Conservation (phyloP, 2,797 vertebrate genomes). For the Anas bahamensis region DNA sequence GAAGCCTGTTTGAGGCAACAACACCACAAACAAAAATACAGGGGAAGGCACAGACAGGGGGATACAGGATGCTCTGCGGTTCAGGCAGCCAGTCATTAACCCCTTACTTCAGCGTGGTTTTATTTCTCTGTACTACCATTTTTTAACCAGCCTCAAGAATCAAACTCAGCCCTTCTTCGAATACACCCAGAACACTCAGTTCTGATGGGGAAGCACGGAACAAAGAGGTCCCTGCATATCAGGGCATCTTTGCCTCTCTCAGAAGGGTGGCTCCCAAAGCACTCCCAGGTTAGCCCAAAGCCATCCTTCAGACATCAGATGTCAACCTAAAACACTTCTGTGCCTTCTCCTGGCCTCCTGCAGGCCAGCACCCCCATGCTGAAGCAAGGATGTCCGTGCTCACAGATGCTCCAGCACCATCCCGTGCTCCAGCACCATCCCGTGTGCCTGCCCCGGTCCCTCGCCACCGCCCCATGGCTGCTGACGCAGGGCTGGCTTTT, state of each 20-base stretch:
- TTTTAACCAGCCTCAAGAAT: not conserved
- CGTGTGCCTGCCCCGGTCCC: not conserved
- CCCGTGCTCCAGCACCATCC: not conserved
- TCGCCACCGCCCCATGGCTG: not conserved
- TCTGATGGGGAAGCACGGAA: not conserved
- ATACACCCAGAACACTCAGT: not conserved
- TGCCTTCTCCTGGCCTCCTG: not conserved
- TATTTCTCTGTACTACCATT: not conserved
- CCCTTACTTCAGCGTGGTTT: not conserved
- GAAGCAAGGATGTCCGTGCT: not conserved
- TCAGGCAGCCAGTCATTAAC: not conserved
- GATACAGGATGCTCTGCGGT: not conserved
- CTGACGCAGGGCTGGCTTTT: not conserved
- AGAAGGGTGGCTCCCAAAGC: not conserved
- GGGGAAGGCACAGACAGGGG: not conserved
- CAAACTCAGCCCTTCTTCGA: not conserved
- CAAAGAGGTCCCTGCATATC: not conserved
- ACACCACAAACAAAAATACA: not conserved
- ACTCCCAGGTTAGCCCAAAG: fast-evolving
- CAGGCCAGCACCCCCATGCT: too few species aligned
- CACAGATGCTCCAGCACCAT: not conserved
- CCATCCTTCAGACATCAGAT: not conserved
- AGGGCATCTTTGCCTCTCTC: not conserved
- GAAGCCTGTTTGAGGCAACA: not conserved
- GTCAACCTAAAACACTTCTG: not conserved